Conservation (phyloP, 2,113 vertebrate species). For the Herpetotheres cachinnans region DNA sequence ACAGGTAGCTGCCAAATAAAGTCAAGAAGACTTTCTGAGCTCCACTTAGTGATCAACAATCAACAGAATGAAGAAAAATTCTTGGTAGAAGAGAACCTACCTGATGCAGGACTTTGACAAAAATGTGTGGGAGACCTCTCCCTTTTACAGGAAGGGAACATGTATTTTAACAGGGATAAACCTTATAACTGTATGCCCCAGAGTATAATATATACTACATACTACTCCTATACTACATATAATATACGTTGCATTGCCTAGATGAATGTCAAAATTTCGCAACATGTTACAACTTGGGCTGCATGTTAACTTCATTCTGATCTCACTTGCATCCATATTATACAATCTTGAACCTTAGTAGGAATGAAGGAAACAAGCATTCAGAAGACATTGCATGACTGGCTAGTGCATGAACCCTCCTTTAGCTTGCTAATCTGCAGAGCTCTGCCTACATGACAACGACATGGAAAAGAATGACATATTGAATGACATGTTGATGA, state of each 20-base stretch:
- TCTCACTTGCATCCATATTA: not conserved
- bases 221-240: not conserved
- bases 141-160: not conserved
- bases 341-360: not conserved
- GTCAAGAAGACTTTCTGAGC: not conserved
- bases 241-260: too few species aligned
- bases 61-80: not conserved
- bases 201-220: not conserved
- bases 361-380: not conserved
- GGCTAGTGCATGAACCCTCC: too few species aligned
- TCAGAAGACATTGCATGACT: not conserved
- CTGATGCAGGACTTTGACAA: not conserved
- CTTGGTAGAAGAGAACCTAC: not conserved
- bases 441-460: accelerated
- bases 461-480: not conserved
- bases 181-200: not conserved
- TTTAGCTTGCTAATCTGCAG: not conserved
- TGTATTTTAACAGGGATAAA: not conserved
- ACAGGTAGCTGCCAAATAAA: not conserved
- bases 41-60: not conserved
- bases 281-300: not conserved
- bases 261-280: accelerated
- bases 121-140: not conserved
- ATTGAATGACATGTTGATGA: not conserved
- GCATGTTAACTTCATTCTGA: not conserved